phyloP scores from a whole-genome alignment of 2,113 vertebrate genomes.

The Copsychus sechellarum region DNA sequence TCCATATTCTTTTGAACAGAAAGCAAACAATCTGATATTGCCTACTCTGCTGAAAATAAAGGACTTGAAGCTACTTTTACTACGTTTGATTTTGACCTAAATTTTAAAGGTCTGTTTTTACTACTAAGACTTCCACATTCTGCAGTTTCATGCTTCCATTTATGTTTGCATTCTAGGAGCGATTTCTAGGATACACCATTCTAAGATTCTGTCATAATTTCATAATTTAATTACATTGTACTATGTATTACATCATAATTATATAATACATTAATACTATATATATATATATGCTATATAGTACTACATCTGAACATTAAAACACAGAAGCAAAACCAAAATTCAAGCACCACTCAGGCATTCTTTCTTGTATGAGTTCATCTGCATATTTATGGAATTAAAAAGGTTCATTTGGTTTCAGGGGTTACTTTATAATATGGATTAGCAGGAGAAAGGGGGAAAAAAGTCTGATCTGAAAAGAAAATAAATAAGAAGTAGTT shows the following conservation, averaged over 20 bases:
- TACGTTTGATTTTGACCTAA: background rate
- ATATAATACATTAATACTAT: too few species aligned
- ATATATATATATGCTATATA: too few species aligned
- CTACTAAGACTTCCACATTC: background rate
- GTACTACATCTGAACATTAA: background rate
- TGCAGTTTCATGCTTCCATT: background rate
- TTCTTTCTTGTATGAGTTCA: background rate
- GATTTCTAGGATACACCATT: background rate
- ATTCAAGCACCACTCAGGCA: background rate
- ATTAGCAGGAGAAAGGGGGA: background rate
- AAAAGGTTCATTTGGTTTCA: background rate
- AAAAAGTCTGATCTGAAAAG: background rate
- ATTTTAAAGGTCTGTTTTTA: background rate
- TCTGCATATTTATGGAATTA: background rate
- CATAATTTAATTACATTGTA: background rate
- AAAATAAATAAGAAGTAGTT: slow-evolving; percentile 15
- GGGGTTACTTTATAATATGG: background rate
- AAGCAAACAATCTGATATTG: background rate
- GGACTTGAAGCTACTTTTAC: background rate
- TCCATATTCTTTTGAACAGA: background rate
- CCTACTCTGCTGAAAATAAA: background rate
- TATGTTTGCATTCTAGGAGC: background rate
- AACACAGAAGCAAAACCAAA: background rate
- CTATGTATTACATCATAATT: background rate
- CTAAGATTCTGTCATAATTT: background rate